Evolutionary conservation across 2,888 invertebrate species (phyloP), one percentile per base, ranked within the genome.

Genomic region (Gymnoscelis rufifasciata): DNA sequence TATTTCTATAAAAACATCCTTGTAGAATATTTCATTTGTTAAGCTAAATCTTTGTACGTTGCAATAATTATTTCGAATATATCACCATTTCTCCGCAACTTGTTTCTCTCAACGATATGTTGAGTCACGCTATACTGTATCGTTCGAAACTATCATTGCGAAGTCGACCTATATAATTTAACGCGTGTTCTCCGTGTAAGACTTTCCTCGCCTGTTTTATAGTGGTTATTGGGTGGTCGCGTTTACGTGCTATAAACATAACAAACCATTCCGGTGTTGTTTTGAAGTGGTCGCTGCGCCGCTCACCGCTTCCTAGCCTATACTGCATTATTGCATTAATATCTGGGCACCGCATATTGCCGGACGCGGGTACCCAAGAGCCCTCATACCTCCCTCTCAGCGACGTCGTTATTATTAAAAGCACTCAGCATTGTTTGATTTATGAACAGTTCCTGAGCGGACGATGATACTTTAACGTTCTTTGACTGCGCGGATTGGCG

Each of bases 301-400:
- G n/a, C n/a, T n/a, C n/a, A n/a, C 35, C 47, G 29, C 42, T 47
- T 39, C 46, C 38, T 38, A 36, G 38, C 28, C 35, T n/a, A n/a
- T n/a, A n/a, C n/a, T n/a, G n/a, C n/a, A n/a, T n/a, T n/a, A n/a
- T n/a, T n/a, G 19, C 19, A 19, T 5, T 19, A 19, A 19, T 5
- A 3, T 5, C 19, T 5, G 19, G 19, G 19, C 19, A 19, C 19
- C 19, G 3, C 19, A 5, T 19, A 5, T 28, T 53, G 43, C 61
- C 67, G 71, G 68, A 71, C 70, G 69, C 69, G 71, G 70, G 71
- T 54, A 47, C 38, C 47, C 37, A 26, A 40, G 42, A 57, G 63
- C 55, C 51, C 43, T 49, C 51, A 19, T n/a, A 38, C 23, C 26
- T 10, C 45, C 35, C 45, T 50, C 42, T 51, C 45, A 10, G 35